Percentiles rank a stretch among this genome's conserved stretches.
Evolutionary conservation across 2,113 vertebrate species (phyloP).

Genomic region (Bubo scandiacus): DNA sequence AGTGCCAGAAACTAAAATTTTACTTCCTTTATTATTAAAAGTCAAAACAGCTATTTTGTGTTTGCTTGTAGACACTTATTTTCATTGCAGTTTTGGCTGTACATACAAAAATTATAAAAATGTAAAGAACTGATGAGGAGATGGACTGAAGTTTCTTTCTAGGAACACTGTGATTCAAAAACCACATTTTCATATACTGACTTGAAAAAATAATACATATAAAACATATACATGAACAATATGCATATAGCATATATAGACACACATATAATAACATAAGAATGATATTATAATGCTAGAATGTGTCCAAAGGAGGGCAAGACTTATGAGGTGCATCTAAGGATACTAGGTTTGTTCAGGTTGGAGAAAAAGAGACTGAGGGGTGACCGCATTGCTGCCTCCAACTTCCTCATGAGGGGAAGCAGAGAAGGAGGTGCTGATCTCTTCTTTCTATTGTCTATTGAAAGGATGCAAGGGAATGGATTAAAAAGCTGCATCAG

Average conservation of each 20-base stretch:
- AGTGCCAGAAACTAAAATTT: not conserved
- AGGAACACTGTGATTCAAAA: not conserved
- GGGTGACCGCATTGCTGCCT: not conserved
- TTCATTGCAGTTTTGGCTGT: not conserved
- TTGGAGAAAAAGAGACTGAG: not conserved
- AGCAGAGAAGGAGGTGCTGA: not conserved
- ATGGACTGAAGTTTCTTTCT: not conserved
- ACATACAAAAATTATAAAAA: not conserved
- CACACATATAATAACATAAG: not conserved
- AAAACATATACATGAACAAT: not conserved
- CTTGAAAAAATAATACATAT: too few species aligned
- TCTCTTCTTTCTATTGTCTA: not conserved
- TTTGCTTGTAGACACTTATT: not conserved
- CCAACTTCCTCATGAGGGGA: too few species aligned
- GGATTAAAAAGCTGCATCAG: not conserved
- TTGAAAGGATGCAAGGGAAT: not conserved
- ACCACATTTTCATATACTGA: not conserved
- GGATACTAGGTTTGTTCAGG: not conserved
- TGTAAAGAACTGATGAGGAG: not conserved
- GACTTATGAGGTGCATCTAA: not conserved
- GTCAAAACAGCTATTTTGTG: not conserved
- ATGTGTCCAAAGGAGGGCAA: not conserved
- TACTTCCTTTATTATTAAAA: not conserved
- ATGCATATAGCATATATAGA: not conserved
- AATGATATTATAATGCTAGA: not conserved